Percentiles rank a stretch among this genome's conserved stretches.
phyloP scores from a whole-genome alignment of 2,888 invertebrate species.

The Crioceris asparagi region DNA sequence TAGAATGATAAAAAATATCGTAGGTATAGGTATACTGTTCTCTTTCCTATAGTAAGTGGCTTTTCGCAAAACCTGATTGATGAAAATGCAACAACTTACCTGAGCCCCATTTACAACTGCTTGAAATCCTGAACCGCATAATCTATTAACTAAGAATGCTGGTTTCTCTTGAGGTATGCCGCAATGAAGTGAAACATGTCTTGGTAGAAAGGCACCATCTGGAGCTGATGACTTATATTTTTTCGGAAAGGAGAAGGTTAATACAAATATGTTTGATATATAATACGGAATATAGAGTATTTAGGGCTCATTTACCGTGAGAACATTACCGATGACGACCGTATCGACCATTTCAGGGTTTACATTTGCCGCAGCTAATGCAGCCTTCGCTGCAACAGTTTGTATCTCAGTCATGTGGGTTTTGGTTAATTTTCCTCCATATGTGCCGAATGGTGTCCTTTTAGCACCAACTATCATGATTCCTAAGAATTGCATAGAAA shows the following conservation, averaged over 20 bases:
- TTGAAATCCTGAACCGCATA: conserved; percentile 98
- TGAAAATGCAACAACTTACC: too few relatives aligned
- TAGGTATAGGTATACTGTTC: too few relatives aligned
- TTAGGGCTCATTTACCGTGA: conserved; percentile 33
- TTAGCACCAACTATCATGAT: conserved; percentile 91
- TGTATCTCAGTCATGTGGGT: conserved; percentile 69
- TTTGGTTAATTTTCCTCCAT: conserved; percentile 73
- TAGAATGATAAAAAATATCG: too few relatives aligned
- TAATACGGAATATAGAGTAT: too few relatives aligned
- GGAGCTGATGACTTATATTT: conserved; percentile 65
- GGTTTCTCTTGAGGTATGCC: conserved; percentile 73
- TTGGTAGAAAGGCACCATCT: conserved; percentile 77
- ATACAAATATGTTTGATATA: too few relatives aligned
- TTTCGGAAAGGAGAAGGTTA: too few relatives aligned
- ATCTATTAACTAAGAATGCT: conserved; percentile 78
- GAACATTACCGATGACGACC: conserved; percentile 82
- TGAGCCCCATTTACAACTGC: conserved; percentile 84
- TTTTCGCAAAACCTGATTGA: too few relatives aligned
- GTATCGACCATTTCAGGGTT: conserved; percentile 81
- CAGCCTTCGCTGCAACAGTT: conserved; percentile 68
- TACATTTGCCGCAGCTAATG: conserved; percentile 66
- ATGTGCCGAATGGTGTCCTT: conserved; percentile 93
- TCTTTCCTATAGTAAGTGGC: too few relatives aligned
- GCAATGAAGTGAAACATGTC: conserved; percentile 73
- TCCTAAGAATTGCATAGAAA: conserved; percentile 55